Conservation (phyloP, 2,797 vertebrate genomes). For the Smutsia temminckii region DNA sequence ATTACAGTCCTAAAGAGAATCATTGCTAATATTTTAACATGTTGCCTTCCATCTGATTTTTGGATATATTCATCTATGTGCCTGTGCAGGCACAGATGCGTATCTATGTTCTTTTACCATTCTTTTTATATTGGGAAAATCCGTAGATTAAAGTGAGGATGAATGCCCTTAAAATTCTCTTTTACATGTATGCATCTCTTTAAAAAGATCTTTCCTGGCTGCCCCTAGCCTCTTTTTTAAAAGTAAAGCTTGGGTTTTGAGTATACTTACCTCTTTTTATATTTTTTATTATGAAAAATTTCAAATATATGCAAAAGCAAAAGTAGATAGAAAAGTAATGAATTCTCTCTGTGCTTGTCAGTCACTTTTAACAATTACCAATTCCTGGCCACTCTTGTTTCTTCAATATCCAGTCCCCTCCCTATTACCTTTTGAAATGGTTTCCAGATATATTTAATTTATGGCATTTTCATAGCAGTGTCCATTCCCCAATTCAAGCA, state of each 20-base stretch:
- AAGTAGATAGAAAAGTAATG: not conserved
- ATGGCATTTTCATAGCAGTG: not conserved
- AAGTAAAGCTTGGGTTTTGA: not conserved
- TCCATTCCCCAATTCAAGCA: not conserved
- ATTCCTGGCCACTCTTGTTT: not conserved
- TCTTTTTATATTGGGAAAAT: not conserved
- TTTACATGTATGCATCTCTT: not conserved
- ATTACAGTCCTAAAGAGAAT: not conserved
- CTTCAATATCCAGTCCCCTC: not conserved
- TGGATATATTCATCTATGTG: not conserved
- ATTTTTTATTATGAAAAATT: slow-evolving; percentile 16
- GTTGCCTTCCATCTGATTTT: not conserved
- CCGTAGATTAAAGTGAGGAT: slow-evolving; percentile 17
- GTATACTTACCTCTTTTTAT: not conserved
- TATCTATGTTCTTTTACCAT: not conserved
- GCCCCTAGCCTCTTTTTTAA: not conserved
- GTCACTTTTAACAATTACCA: not conserved
- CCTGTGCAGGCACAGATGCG: too few relatives aligned
- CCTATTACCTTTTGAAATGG: slow-evolving; percentile 11
- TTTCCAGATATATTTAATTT: not conserved
- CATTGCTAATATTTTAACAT: not conserved
- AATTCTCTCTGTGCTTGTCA: not conserved
- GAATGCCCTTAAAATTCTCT: slow-evolving; percentile 11
- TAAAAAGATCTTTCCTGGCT: not conserved
- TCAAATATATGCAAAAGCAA: not conserved